Evolutionary conservation across 2,888 invertebrate genomes (phyloP).

Genomic region (Epinotia brunnichana): DNA sequence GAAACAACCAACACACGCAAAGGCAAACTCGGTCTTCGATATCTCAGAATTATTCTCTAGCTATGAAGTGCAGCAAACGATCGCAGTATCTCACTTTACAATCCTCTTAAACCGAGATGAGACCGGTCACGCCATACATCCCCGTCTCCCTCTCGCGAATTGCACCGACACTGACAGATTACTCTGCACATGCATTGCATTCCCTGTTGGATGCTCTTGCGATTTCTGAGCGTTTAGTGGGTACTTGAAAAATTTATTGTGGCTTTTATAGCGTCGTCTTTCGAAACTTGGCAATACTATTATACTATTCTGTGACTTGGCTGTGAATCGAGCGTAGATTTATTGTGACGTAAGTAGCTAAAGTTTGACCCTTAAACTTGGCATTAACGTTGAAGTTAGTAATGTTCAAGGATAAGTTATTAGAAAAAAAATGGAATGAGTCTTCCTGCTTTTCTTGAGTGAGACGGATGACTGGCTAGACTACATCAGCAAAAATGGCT

Average conservation of each 20-base stretch:
- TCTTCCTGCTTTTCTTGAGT: too few species aligned
- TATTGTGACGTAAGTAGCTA: not conserved
- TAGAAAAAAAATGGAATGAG: too few species aligned
- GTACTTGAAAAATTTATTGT: slow-evolving; percentile 14
- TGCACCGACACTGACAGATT: slow-evolving; percentile 26
- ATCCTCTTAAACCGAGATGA: slow-evolving; percentile 8
- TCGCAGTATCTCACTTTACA: slow-evolving; percentile 22
- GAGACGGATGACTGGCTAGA: too few species aligned
- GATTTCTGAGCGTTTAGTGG: slow-evolving; percentile 10
- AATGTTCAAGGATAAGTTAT: too few species aligned
- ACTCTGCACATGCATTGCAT: slow-evolving; percentile 22
- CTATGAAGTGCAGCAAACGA: slow-evolving; percentile 6
- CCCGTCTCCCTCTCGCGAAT: slow-evolving; percentile 18
- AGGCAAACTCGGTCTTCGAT: slow-evolving; percentile 17
- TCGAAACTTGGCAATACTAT: not conserved
- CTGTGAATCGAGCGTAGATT: not conserved
- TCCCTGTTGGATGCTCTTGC: slow-evolving; percentile 11
- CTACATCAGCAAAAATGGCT: too few species aligned
- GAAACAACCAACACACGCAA: not conserved
- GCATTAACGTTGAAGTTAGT: too few species aligned
- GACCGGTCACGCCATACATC: slow-evolving; percentile 15
- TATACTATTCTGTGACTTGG: too few species aligned
- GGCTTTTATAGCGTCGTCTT: slow-evolving; percentile 5
- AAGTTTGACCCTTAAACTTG: too few species aligned
- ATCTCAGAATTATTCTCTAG: slow-evolving; percentile 6